Evolutionary conservation across 2,888 invertebrate genomes (phyloP).

Genomic region (Ischnus inquisitorius): DNA sequence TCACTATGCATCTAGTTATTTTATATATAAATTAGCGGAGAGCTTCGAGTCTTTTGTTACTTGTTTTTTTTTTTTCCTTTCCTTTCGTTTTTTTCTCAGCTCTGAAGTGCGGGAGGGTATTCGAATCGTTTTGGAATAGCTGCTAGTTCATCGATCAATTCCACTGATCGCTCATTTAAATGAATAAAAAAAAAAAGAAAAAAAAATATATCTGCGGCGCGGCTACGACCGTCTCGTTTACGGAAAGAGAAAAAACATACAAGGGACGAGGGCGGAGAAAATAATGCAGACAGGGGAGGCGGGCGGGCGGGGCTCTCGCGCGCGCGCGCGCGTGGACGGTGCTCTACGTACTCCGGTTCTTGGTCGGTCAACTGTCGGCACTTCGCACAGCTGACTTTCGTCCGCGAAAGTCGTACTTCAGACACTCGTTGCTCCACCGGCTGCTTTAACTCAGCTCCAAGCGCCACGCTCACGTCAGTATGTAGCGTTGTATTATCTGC

Average conservation of each 20-base stretch:
- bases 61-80: constrained; percentile 13
- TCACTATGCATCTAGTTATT: constrained; percentile 17
- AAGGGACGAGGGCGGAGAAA: constrained; percentile 40
- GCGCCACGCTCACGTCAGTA: constrained; percentile 82
- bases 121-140: constrained; percentile 63
- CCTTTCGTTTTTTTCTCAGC: constrained; percentile 29
- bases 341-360: constrained; percentile 78
- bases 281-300: constrained; percentile 52
- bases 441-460: constrained; percentile 76
- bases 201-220: constrained; percentile 48
- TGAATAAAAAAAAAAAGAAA: constrained; percentile 44
- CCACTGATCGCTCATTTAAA: constrained; percentile 61
- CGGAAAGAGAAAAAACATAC: constrained; percentile 49
- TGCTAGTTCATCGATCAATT: constrained; percentile 62
- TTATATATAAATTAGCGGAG: constrained; percentile 60
- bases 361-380: constrained; percentile 77
- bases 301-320: constrained; percentile 33
- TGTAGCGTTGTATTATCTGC: constrained; percentile 84
- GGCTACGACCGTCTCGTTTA: constrained; percentile 56
- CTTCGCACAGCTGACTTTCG: constrained; percentile 76
- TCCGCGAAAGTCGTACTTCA: constrained; percentile 74
- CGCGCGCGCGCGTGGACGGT: constrained; percentile 74
- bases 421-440: constrained; percentile 75
- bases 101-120: constrained; percentile 50
- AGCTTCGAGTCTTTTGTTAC: constrained; percentile 28